Conservation (phyloP, 2,113 vertebrate genomes). For the Pyxicephalus adspersus region DNA sequence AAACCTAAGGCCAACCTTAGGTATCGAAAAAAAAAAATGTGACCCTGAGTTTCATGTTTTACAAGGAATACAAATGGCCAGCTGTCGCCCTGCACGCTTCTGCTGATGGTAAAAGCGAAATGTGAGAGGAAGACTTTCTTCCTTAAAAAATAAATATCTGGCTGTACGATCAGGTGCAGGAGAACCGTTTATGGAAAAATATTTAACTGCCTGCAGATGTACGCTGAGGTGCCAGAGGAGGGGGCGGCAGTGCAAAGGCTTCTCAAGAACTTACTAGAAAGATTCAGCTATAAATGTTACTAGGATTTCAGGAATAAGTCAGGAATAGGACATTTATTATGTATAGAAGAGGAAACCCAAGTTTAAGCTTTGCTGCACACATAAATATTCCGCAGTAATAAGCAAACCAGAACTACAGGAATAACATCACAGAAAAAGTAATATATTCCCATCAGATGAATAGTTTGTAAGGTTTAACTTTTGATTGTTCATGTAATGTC, state of each 20-base stretch:
- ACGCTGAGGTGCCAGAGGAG: constrained; percentile 15
- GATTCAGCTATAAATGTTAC: too few relatives aligned
- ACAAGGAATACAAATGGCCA: constrained; percentile 4
- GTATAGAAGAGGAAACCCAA: too few relatives aligned
- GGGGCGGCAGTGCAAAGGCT: background rate
- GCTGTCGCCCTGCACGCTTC: constrained; percentile 41
- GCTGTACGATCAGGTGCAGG: constrained; percentile 11
- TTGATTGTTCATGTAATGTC: too few relatives aligned
- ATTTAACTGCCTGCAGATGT: constrained; percentile 51
- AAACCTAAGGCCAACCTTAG: background rate
- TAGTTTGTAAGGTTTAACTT: too few relatives aligned
- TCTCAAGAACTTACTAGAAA: too few relatives aligned
- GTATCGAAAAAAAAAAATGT: constrained; percentile 22
- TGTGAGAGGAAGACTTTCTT: constrained; percentile 45
- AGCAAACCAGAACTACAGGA: too few relatives aligned
- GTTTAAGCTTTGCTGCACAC: too few relatives aligned
- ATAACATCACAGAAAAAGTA: too few relatives aligned
- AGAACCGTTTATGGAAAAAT: constrained; percentile 46
- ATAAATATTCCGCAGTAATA: too few relatives aligned
- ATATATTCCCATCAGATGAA: too few relatives aligned
- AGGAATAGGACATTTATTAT: too few relatives aligned
- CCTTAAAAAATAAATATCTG: constrained; percentile 46
- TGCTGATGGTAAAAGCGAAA: constrained; percentile 34
- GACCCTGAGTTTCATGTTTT: background rate
- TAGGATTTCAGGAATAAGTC: too few relatives aligned